Conservation (phyloP, 2,113 vertebrate genomes). For the Orientallactaga bullata region DNA sequence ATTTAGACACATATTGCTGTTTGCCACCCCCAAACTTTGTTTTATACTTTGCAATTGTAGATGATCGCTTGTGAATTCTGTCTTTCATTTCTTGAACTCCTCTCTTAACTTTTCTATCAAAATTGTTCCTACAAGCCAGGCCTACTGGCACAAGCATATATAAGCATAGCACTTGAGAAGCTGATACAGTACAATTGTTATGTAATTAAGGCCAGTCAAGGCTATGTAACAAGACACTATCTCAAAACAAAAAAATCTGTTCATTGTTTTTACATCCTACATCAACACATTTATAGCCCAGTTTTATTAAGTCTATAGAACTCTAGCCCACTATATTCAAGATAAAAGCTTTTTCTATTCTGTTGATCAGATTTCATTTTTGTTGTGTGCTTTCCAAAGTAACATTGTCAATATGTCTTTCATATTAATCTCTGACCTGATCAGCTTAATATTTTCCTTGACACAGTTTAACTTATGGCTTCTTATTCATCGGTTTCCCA, state of each 20-base stretch:
- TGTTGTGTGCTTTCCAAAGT: background rate
- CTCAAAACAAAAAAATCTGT: background rate
- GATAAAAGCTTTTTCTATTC: background rate
- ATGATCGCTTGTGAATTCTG: too few species aligned
- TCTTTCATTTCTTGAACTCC: too few species aligned
- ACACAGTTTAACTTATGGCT: background rate
- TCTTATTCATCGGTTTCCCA: background rate
- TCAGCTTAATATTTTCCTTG: background rate
- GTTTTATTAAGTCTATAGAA: background rate
- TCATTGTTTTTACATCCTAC: background rate
- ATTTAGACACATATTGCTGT: constrained; percentile 25
- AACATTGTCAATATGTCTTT: background rate
- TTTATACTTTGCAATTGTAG: too few species aligned
- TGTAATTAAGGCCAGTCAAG: too few species aligned
- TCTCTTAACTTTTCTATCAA: too few species aligned
- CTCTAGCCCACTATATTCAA: background rate
- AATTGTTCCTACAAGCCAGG: too few species aligned
- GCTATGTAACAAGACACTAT: too few species aligned
- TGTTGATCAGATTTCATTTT: background rate
- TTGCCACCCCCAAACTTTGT: background rate
- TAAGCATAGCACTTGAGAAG: background rate
- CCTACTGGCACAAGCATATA: too few species aligned
- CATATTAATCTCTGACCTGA: background rate
- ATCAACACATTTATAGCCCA: background rate
- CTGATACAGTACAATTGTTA: background rate